Conservation (phyloP, 1,140 invertebrate species). For the Callitettix versicolor region DNA sequence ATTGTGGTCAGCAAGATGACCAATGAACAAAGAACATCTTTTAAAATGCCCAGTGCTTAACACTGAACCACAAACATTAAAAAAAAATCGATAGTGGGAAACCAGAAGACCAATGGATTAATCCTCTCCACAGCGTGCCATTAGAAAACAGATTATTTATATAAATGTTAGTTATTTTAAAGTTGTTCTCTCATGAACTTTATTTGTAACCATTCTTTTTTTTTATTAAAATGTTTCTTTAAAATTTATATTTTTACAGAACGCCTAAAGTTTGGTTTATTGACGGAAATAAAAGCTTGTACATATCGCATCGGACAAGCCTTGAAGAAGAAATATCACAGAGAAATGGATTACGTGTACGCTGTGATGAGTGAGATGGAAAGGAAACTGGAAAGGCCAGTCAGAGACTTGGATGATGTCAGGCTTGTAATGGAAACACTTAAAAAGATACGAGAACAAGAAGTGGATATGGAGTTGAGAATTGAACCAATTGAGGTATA, state of each 20-base stretch:
- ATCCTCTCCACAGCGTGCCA: too few species aligned
- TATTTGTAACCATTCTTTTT: too few species aligned
- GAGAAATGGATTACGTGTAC: constrained; percentile 91
- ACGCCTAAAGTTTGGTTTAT: constrained; percentile 74
- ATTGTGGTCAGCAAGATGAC: too few species aligned
- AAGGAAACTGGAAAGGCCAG: constrained; percentile 72
- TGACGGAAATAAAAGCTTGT: constrained; percentile 71
- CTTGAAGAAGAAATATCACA: constrained; percentile 82
- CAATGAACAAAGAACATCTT: too few species aligned
- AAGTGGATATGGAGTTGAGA: constrained; percentile 88
- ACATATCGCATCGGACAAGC: constrained; percentile 73
- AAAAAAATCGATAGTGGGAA: too few species aligned
- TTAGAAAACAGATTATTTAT: too few species aligned
- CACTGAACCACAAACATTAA: too few species aligned
- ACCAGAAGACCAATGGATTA: too few species aligned
- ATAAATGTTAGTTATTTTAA: too few species aligned
- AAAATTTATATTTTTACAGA: constrained; percentile 49
- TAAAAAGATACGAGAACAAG: constrained; percentile 85
- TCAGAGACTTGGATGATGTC: constrained; percentile 87
- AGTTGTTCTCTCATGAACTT: too few species aligned
- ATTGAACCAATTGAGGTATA: constrained; percentile 84
- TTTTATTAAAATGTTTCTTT: too few species aligned
- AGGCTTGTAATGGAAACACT: constrained; percentile 85
- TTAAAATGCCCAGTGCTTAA: too few species aligned
- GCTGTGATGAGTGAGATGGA: constrained; percentile 86